Percentiles rank a stretch among this genome's conserved stretches.
Evolutionary conservation across 2,888 invertebrate genomes (phyloP).

Genomic region (Diarsia rubi): DNA sequence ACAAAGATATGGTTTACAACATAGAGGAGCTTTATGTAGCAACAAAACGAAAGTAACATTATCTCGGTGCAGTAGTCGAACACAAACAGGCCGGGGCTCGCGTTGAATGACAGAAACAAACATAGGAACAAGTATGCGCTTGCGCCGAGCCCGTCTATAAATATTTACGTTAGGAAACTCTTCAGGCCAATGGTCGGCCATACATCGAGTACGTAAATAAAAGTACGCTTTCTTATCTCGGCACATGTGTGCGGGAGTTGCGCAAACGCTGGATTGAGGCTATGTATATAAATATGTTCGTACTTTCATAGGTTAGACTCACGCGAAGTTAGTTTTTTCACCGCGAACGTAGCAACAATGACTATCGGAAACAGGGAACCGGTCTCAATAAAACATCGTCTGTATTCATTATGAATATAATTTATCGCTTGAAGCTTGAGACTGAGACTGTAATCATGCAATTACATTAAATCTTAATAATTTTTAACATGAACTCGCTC

Average conservation of each 20-base stretch:
- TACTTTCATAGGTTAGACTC: slow-evolving; percentile 49
- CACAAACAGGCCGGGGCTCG: slow-evolving; percentile 76
- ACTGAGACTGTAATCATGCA: slow-evolving; percentile 47
- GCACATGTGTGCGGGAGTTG: slow-evolving; percentile 83
- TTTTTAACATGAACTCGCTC: slow-evolving; percentile 41
- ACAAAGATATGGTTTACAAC: slow-evolving; percentile 65
- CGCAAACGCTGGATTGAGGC: slow-evolving; percentile 81
- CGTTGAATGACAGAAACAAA: slow-evolving; percentile 90
- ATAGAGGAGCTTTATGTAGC: slow-evolving; percentile 70
- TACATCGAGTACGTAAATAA: slow-evolving; percentile 84
- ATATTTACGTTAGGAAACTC: slow-evolving; percentile 90
- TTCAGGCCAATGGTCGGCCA: slow-evolving; percentile 88
- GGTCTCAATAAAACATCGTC: slow-evolving; percentile 29
- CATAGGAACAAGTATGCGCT: slow-evolving; percentile 87
- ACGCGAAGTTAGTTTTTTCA: slow-evolving; percentile 40
- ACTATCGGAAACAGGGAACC: slow-evolving; percentile 34
- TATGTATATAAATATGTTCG: slow-evolving; percentile 67
- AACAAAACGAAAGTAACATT: slow-evolving; percentile 77
- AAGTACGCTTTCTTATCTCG: slow-evolving; percentile 89
- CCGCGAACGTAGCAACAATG: slow-evolving; percentile 40
- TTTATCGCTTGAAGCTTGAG: slow-evolving; percentile 41
- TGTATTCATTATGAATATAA: slow-evolving; percentile 39
- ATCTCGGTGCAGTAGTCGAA: slow-evolving; percentile 66
- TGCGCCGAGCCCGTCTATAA: slow-evolving; percentile 84
- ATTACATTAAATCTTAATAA: slow-evolving; percentile 57